Conservation (phyloP, 2,888 invertebrate species). For the Coelinius sp. region DNA sequence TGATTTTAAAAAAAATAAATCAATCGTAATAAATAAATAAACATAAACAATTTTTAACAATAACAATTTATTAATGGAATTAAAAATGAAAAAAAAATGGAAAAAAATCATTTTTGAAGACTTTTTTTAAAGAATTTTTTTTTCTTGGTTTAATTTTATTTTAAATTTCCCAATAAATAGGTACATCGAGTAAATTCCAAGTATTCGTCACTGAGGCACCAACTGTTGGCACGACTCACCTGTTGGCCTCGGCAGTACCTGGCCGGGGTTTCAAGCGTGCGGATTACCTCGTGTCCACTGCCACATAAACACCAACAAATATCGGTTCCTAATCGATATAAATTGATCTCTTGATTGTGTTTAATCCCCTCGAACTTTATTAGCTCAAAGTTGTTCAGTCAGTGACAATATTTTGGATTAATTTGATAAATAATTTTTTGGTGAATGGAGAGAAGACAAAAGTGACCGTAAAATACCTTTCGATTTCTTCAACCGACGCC, state of each 20-base stretch:
- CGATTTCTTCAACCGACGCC: slow-evolving; percentile 23
- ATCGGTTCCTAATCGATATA: neutral
- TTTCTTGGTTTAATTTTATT: neutral
- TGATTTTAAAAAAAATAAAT: too few species aligned
- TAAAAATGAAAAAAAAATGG: too few species aligned
- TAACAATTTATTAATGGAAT: too few species aligned
- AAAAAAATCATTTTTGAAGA: neutral
- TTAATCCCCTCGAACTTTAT: neutral
- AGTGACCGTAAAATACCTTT: slow-evolving; percentile 4
- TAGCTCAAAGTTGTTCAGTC: too few species aligned
- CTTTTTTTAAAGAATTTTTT: neutral
- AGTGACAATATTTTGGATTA: too few species aligned
- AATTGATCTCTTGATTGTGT: neutral
- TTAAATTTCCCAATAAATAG: neutral
- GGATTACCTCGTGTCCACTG: slow-evolving; percentile 50
- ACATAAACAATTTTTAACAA: too few species aligned
- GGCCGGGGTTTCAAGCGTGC: slow-evolving; percentile 58
- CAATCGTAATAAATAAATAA: too few species aligned
- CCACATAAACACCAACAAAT: slow-evolving; percentile 5
- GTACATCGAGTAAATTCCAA: slow-evolving; percentile 48
- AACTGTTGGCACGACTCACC: slow-evolving; percentile 63
- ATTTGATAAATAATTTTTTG: neutral
- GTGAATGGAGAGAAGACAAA: neutral
- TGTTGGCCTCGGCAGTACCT: slow-evolving; percentile 61
- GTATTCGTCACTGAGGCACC: slow-evolving; percentile 57